Evolutionary conservation across 2,113 vertebrate species (phyloP), one percentile per base, ranked within the genome.

Genomic region (Apteryx owenii): DNA sequence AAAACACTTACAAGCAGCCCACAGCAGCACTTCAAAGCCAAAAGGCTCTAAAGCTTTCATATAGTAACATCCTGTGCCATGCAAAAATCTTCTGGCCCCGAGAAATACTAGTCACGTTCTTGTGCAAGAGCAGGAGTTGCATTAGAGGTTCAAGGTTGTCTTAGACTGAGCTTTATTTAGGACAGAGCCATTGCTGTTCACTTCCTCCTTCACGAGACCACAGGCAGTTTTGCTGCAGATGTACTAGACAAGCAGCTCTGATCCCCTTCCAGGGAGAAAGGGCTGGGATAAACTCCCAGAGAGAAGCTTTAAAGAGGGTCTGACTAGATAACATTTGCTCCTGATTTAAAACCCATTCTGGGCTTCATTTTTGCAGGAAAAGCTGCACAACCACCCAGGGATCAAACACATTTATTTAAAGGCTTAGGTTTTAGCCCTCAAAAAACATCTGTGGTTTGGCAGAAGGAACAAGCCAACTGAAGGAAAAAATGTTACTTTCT

Each of bases 401-500:
- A 95, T 92, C 89, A 87, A 91, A 87, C 61, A 56, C 58, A 12
- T 86, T 83, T 85, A 90, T 90, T 96, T 91, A 79, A 95, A 89
- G 62, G 89, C 89, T 96, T 77, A 38, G 53, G 16, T 68, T 95
- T 82, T 51, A 97, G 44, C 81, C 81, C 83, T 94, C 51, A 36
- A 58, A 92, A 90, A 84, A 53, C 50, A 95, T 86, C 89, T 75
- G 95, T 15, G 93, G 85, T 78, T 95, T 94, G 92, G 92, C 96
- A 93, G 81, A 7, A 20, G 48, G 26, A 50, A 8, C 7, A 23
- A 38, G 69, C 6, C 40, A 31, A 38, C 0, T 5, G 93, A 51
- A 82, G 15, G 17, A 3, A 3, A 56, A 91, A 78, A 16, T 0
- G 5, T 38, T 76, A 11, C 54, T 10, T 56, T 29, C 66, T 4